phyloP scores from a whole-genome alignment of 2,888 invertebrate species.

The Pristionchus mayeri region DNA sequence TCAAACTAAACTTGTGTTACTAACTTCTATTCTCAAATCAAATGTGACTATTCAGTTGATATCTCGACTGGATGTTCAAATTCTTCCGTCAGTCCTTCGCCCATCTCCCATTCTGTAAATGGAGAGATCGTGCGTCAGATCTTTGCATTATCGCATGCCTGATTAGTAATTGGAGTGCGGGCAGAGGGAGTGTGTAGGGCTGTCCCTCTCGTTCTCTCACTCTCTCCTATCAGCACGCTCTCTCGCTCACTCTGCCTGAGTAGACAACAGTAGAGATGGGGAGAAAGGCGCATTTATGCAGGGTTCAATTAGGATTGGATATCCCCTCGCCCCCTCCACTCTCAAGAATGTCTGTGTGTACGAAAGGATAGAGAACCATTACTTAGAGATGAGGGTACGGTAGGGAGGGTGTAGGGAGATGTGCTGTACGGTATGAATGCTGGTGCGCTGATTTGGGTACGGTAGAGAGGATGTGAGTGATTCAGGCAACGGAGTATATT shows the following conservation, averaged over 20 bases:
- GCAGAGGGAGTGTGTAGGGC: background rate
- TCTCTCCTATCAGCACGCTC: background rate
- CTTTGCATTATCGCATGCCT: background rate
- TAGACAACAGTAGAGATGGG: background rate
- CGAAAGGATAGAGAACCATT: too few relatives aligned
- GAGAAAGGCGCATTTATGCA: background rate
- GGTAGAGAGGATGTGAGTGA: too few relatives aligned
- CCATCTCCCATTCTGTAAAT: background rate
- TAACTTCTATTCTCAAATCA: too few relatives aligned
- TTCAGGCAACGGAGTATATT: too few relatives aligned
- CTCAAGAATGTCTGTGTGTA: conserved; percentile 16
- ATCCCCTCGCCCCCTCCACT: background rate
- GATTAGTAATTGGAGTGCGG: conserved; percentile 26
- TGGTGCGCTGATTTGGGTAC: too few relatives aligned
- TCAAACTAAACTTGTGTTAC: background rate
- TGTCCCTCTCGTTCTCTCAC: too few relatives aligned
- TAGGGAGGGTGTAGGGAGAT: too few relatives aligned
- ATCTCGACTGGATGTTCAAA: too few relatives aligned
- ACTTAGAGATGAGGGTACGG: too few relatives aligned
- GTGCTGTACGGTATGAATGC: too few relatives aligned
- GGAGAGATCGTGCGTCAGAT: conserved; percentile 14
- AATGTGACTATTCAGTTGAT: too few relatives aligned
- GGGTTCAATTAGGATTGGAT: conserved; percentile 39
- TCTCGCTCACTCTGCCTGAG: background rate
- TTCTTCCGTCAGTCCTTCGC: too few relatives aligned